Percentiles rank a stretch among this genome's conserved stretches.
These are phyloP conservation scores for Candidula unifasciata DNA, from an alignment of 2,888 invertebrate species.

Conservation along the genomic window DNA sequence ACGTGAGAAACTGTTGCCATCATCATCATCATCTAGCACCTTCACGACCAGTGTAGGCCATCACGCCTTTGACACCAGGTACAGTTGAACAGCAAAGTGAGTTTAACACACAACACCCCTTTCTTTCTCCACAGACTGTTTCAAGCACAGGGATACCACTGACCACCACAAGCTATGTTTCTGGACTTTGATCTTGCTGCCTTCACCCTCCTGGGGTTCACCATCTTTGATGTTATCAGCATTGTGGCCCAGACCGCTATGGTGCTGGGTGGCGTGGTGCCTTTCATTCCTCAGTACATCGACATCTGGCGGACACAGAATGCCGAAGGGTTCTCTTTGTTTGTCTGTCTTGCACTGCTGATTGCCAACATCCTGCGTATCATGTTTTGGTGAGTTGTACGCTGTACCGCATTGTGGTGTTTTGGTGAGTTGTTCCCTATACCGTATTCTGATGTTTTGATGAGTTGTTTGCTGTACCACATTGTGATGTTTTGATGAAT, in stretches of 20 bases:
- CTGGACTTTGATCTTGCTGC: slow-evolving; percentile 61
- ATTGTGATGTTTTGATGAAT: slow-evolving; percentile 92
- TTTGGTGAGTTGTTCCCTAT: not conserved
- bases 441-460: not conserved
- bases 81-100: no score
- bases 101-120: no score
- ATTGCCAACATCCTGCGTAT: slow-evolving; percentile 97
- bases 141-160: not conserved
- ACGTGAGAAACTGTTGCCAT: no score
- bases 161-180: not conserved
- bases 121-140: not conserved
- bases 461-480: no score
- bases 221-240: slow-evolving; percentile 49
- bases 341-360: slow-evolving; percentile 95
- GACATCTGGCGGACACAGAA: slow-evolving; percentile 94
- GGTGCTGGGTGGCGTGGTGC: slow-evolving; percentile 96
- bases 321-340: slow-evolving; percentile 97
- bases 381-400: slow-evolving; percentile 91
- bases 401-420: not conserved
- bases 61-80: no score
- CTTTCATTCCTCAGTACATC: slow-evolving; percentile 96
- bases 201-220: slow-evolving; percentile 53
- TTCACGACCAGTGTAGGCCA: no score
- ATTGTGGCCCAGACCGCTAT: slow-evolving; percentile 82
- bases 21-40: no score